Conservation (phyloP, 2,113 vertebrate species). For the Xenopus tropicalis region UCB_Xtro_10.0 CM004450.2:42031001-42031500, state of each 20-base stretch:
- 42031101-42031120: too few relatives aligned
- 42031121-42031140: too few relatives aligned
- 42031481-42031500: too few relatives aligned
- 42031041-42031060: too few relatives aligned
- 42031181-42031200: too few relatives aligned
- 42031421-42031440: conserved; percentile 31
- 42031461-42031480: background rate
- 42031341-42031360: conserved; percentile 27
- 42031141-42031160: too few relatives aligned
- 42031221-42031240: conserved; percentile 24
- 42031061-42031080: too few relatives aligned
- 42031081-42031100: too few relatives aligned
- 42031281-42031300: conserved; percentile 43
- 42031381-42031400: conserved; percentile 28
- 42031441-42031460: conserved; percentile 13
- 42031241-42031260: conserved; percentile 31
- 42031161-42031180: too few relatives aligned
- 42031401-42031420: conserved; percentile 37
- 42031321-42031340: conserved; percentile 41
- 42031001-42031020: too few relatives aligned
- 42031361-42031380: conserved; percentile 35
- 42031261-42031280: conserved; percentile 29
- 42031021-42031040: too few relatives aligned
- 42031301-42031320: conserved; percentile 40
- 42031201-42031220: conserved; percentile 6